Evolutionary conservation across 2,888 invertebrate genomes (phyloP).

Genomic region (Junonia oenone): DNA sequence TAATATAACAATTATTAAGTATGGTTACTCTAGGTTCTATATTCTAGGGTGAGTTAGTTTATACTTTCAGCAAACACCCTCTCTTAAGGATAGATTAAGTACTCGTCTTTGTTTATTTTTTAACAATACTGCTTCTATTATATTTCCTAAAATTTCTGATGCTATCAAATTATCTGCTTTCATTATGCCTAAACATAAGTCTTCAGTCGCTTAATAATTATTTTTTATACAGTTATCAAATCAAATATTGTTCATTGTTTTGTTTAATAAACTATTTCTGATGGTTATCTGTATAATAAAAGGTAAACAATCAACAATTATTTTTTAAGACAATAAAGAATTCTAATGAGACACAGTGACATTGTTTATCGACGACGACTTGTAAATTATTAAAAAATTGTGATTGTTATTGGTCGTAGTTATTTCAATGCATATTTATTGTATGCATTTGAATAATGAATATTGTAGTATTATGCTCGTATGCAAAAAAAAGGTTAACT

Average conservation of each 20-base stretch:
- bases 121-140: no score
- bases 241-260: background rate
- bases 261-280: background rate
- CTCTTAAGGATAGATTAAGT: no score
- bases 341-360: slow-evolving; percentile 16
- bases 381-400: background rate
- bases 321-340: slow-evolving; percentile 16
- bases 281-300: background rate
- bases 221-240: background rate
- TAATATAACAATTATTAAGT: no score
- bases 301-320: slow-evolving; percentile 15
- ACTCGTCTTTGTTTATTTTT: no score
- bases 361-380: slow-evolving; percentile 4
- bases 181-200: no score
- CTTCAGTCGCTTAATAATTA: no score
- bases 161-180: no score
- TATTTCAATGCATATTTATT: background rate
- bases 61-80: no score
- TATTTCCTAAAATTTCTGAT: no score
- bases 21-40: no score
- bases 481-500: no score
- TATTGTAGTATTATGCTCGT: background rate
- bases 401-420: background rate
- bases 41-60: no score
- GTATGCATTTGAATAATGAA: background rate